Percentiles rank a stretch among this genome's conserved stretches.
Conservation (phyloP, 2,113 vertebrate genomes). For the Canis aureus region DNA sequence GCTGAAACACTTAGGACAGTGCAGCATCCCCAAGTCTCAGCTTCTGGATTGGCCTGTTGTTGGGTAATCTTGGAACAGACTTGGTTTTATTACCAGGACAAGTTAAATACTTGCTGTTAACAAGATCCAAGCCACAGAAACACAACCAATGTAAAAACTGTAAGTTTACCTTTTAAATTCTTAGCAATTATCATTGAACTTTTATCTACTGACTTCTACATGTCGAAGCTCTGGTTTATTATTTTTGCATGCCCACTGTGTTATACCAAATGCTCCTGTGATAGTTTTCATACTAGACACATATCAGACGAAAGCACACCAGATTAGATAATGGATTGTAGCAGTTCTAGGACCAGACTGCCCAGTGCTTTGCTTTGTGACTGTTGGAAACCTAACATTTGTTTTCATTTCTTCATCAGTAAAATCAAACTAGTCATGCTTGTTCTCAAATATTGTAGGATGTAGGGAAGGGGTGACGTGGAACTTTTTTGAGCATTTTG, state of each 20-base stretch:
- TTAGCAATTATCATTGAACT: background rate
- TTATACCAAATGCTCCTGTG: background rate
- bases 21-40: background rate
- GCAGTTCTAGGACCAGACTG: background rate
- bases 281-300: background rate
- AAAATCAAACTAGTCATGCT: background rate
- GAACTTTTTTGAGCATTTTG: background rate
- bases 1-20: background rate
- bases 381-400: background rate
- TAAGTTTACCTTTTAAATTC: constrained; percentile 2
- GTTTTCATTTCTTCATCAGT: constrained; percentile 5
- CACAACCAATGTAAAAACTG: background rate
- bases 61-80: background rate
- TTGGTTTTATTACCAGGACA: background rate
- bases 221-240: background rate
- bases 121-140: constrained; percentile 16
- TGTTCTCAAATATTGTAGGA: background rate
- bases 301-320: background rate
- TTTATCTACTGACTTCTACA: background rate
- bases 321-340: background rate
- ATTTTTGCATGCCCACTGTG: background rate
- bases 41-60: background rate
- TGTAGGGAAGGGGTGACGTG: background rate
- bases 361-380: background rate
- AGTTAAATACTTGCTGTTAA: background rate